Evolutionary conservation across 2,113 vertebrate species (phyloP).

Genomic region (Onychorhynchus coronatus): DNA sequence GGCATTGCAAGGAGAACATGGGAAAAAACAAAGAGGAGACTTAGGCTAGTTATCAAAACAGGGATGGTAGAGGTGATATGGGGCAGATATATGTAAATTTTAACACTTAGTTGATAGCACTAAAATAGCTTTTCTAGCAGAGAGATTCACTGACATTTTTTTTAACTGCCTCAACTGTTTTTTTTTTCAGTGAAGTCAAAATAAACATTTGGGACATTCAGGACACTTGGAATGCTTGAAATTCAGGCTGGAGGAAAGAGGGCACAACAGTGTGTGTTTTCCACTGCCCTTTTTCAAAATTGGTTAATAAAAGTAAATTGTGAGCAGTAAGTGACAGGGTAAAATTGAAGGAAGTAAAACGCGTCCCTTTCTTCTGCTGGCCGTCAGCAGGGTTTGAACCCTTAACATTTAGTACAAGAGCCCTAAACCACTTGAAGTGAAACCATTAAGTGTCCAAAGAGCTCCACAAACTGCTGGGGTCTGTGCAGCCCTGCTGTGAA

Average conservation of each 20-base stretch:
- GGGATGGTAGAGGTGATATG: background rate
- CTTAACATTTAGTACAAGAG: background rate
- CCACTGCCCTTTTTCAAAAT: background rate
- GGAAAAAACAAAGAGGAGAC: background rate
- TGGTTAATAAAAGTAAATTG: background rate
- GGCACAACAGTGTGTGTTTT: background rate
- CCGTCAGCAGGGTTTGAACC: background rate
- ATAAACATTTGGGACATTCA: background rate
- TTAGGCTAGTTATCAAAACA: background rate
- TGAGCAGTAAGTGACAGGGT: background rate
- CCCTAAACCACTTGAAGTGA: background rate
- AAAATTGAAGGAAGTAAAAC: background rate
- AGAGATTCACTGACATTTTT: background rate
- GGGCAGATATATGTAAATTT: background rate
- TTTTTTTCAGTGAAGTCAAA: background rate
- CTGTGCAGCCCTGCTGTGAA: background rate
- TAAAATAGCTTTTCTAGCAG: background rate
- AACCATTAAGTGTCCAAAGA: background rate
- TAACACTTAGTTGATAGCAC: background rate
- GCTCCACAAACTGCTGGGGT: rapidly evolving
- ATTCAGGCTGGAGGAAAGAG: background rate
- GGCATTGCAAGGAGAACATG: background rate
- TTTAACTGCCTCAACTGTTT: background rate
- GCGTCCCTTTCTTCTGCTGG: background rate
- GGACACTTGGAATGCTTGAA: background rate